Percentiles rank a stretch among this genome's conserved stretches.
Conservation (phyloP, 2,888 invertebrate species). For the Rhogogaster chlorosoma region DNA sequence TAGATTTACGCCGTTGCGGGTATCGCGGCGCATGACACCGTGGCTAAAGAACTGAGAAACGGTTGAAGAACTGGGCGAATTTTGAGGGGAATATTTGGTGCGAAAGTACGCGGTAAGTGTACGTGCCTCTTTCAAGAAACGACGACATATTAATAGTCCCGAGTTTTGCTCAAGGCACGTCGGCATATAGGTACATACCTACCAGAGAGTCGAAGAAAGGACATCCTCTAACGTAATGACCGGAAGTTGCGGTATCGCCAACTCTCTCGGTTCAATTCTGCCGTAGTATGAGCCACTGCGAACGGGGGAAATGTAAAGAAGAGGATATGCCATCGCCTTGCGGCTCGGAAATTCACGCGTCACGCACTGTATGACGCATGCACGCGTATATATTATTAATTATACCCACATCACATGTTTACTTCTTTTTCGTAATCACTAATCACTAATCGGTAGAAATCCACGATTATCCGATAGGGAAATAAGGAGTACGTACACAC, state of each 20-base stretch:
- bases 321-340: background rate
- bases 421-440: background rate
- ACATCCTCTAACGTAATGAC: conserved; percentile 34
- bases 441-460: background rate
- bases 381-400: no score
- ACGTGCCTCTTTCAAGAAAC: background rate
- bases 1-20: background rate
- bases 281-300: background rate
- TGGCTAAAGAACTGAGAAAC: background rate
- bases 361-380: background rate
- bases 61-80: background rate
- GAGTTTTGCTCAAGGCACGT: background rate
- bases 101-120: conserved; percentile 9
- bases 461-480: background rate
- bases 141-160: conserved; percentile 17
- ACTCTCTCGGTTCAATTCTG: conserved; percentile 18
- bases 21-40: background rate
- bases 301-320: background rate
- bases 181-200: background rate
- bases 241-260: conserved; percentile 45
- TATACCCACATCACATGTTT: conserved; percentile 11
- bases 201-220: background rate
- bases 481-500: background rate
- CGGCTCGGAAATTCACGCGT: conserved; percentile 29
- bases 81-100: background rate